These are phyloP conservation scores for Uropsilus gracilis DNA, from an alignment of 2,113 vertebrate genomes.

Conservation along the genomic window DNA sequence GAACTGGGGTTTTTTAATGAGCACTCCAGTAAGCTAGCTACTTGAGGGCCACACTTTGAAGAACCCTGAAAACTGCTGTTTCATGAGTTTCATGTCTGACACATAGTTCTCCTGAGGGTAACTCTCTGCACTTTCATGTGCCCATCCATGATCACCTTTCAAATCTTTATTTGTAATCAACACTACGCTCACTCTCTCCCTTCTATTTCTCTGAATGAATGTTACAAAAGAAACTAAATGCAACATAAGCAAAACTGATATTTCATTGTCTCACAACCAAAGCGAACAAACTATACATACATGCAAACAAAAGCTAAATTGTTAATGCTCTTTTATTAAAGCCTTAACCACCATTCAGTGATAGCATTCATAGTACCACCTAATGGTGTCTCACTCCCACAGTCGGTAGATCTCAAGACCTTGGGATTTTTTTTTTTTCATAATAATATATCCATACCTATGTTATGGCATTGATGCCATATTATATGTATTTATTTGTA, in stretches of 20 bases:
- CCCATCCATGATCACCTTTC: not conserved
- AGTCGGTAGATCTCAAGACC: not conserved
- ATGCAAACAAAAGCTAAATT: not conserved
- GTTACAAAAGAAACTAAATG: not conserved
- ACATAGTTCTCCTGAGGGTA: not conserved
- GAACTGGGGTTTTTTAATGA: conserved; percentile 1
- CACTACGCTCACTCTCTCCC: not conserved
- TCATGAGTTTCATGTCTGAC: not conserved
- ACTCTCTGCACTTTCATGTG: not conserved
- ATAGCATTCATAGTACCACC: not conserved
- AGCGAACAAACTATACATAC: not conserved
- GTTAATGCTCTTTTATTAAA: not conserved
- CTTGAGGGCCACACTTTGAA: not conserved
- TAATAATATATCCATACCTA: not conserved
- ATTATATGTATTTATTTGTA: too few species aligned
- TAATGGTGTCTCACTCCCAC: not conserved
- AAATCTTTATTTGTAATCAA: not conserved
- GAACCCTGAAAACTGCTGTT: not conserved
- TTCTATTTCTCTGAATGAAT: not conserved
- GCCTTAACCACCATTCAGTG: not conserved
- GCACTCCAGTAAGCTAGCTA: not conserved
- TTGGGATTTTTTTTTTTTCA: not conserved
- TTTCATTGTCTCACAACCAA: not conserved
- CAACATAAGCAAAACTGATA: not conserved
- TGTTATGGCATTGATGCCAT: not conserved